Evolutionary conservation across 35 echinoderm and acorn worm species (phyloP), one percentile per base, ranked within the genome.

Genomic region (Stichopus chloronotus): DNA sequence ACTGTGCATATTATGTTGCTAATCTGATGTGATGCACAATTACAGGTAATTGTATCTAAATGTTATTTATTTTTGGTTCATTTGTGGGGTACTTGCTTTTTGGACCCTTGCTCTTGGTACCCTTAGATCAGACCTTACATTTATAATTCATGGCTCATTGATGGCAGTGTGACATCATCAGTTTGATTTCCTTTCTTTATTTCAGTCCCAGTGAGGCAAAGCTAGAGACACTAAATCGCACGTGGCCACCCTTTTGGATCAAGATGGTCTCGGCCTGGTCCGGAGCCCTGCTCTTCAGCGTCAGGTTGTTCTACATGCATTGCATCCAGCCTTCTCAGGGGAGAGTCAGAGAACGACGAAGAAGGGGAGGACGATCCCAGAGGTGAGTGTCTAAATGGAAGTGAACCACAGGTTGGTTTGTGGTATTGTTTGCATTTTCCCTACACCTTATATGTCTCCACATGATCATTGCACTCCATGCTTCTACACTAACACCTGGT

Each of bases 241-340:
- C 96, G 19, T 98, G 96, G 96, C 96, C 96, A 13, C 96, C 96
- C 21, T 98, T 98, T 78, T 98, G 94, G 94, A 90, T 98, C 25
- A 93, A 93, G 71, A 77, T 98, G 30, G 86, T 76, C 19, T 98
- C 96, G 0, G 93, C 92, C 56, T 98, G 96, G 96, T 24, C 90
- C 52, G 95, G 94, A 58, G 94, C 85, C 20, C 57, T 92, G 17
- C 68, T 95, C 9, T 98, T 92, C 24, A 60, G 63, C 17, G 43
- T 94, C 53, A 94, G 80, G 53, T 14, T 97, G 25, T 69, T 93
- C 52, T 24, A 76, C 56, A 74, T 93, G 77, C 92, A 92, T 79
- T 94, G 90, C 13, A 12, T 69, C 6, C 65, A 72, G 57, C 59
- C 87, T 53, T 58, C 86, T 17, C 57, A 92, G 91, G 19, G 19